Base-by-base conservation (phyloP, 2,113 vertebrate species). In the Hucho hucho region DNA sequence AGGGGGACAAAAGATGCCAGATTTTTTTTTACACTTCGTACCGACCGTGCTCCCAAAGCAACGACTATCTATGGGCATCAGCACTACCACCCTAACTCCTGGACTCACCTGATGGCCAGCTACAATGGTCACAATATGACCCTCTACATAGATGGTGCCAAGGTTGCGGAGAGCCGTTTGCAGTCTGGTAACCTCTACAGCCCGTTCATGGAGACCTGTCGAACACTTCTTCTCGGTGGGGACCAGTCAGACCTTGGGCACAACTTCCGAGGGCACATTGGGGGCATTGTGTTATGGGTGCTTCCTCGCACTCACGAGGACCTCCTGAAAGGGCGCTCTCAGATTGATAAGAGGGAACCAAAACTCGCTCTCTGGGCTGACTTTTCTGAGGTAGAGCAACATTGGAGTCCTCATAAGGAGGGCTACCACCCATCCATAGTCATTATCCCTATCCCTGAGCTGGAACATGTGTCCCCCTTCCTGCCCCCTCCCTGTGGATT, bases 21-120 rank as follows among this genome's bases (percentile, higher is more conserved):
- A 63, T 97, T 96, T 91, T 98, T 95, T 92, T 99, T 99, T 89
- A 95, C 93, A 0, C 93, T 99, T 0, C 95, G 96, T 53, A 98
- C 97, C 0, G 98, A 99, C 86, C 93, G 95, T n/a, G 88, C 95
- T 0, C 84, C 84, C 18, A 79, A 90, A 0, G 93, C 96, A 79
- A 96, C 95, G 0, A 88, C 90, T 0, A 83, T 99, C 72, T 87
- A 76, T 0, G 87, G 93, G 63, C 91, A 93, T 72, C 92, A 89
- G 49, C 93, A 89, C 64, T 99, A 98, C 89, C 92, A 32, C 14
- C 90, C 94, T 0, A 89, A 91, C 70, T 75, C 69, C 0, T 99
- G 98, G 98, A 95, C 95, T 1, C 96, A 98, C 32, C 80, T 99
- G 79, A 93, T 95, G 0, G 96, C 90, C 78, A 95, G 91, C 70